Conservation (phyloP, 2,113 vertebrate species). For the Chloroceryle aenea region DNA sequence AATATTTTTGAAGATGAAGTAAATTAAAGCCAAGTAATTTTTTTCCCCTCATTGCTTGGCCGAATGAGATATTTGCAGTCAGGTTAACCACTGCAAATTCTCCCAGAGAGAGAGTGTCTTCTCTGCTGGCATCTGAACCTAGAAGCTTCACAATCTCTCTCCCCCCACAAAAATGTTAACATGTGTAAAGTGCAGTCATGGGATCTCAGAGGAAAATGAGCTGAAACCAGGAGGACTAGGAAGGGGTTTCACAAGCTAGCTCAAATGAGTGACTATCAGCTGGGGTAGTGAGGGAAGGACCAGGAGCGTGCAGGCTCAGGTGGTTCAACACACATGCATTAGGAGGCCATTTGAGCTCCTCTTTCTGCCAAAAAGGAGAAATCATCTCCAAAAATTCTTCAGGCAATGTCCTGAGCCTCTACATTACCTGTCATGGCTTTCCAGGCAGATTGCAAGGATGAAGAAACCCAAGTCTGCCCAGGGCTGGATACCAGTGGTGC, state of each 20-base stretch:
- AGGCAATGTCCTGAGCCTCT: neutral
- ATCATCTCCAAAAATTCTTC: neutral
- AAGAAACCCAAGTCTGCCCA: neutral
- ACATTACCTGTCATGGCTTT: neutral
- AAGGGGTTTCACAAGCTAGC: neutral
- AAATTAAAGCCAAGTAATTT: neutral
- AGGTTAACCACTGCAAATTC: neutral
- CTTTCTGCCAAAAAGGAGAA: neutral
- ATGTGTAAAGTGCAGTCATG: neutral
- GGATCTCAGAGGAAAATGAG: neutral
- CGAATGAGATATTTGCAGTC: neutral
- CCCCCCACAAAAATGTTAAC: neutral
- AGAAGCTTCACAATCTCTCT: neutral
- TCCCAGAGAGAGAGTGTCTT: neutral
- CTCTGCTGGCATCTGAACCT: neutral
- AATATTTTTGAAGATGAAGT: neutral
- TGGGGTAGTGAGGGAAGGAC: neutral
- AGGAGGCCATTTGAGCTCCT: neutral
- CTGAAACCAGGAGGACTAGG: neutral
- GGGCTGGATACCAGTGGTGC: neutral
- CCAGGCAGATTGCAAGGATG: neutral
- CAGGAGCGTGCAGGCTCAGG: accelerated
- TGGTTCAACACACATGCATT: accelerated
- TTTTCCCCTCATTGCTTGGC: neutral
- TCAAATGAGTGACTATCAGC: neutral